Evolutionary conservation across 2,113 vertebrate genomes (phyloP).

Genomic region (Aldabrachelys gigantea): DNA sequence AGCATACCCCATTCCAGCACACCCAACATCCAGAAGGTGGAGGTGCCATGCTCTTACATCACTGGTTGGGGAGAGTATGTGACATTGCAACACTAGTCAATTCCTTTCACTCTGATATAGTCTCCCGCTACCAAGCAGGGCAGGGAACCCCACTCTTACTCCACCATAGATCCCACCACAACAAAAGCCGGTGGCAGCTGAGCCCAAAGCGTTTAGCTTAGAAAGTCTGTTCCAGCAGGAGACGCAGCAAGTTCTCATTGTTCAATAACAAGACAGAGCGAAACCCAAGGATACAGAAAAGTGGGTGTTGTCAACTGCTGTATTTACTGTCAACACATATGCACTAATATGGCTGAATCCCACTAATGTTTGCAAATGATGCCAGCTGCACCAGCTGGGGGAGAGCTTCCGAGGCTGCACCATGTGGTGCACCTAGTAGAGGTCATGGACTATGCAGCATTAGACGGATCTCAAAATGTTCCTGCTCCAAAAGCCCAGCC

Average conservation of each 20-base stretch:
- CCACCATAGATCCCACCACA: not conserved
- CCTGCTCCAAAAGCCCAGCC: not conserved
- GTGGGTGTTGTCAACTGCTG: not conserved
- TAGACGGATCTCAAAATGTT: not conserved
- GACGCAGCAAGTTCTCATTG: not conserved
- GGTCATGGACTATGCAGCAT: not conserved
- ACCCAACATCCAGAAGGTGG: not conserved
- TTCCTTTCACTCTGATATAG: not conserved
- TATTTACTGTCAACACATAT: slow-evolving; percentile 19
- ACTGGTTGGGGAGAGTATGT: too few species aligned
- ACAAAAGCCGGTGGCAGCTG: too few species aligned
- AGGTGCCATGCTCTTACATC: not conserved
- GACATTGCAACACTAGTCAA: not conserved
- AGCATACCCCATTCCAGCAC: not conserved
- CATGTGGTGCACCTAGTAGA: not conserved
- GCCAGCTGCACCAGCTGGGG: not conserved
- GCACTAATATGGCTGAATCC: not conserved
- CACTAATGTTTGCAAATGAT: not conserved
- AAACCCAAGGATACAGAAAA: not conserved
- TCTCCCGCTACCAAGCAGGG: not conserved
- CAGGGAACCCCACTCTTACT: not conserved
- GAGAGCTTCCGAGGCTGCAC: not conserved
- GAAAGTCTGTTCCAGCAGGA: not conserved
- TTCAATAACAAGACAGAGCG: not conserved
- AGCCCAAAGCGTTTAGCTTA: too few species aligned